Evolutionary conservation across 2,888 invertebrate genomes (phyloP).

Genomic region (Neoscelio sp.): DNA sequence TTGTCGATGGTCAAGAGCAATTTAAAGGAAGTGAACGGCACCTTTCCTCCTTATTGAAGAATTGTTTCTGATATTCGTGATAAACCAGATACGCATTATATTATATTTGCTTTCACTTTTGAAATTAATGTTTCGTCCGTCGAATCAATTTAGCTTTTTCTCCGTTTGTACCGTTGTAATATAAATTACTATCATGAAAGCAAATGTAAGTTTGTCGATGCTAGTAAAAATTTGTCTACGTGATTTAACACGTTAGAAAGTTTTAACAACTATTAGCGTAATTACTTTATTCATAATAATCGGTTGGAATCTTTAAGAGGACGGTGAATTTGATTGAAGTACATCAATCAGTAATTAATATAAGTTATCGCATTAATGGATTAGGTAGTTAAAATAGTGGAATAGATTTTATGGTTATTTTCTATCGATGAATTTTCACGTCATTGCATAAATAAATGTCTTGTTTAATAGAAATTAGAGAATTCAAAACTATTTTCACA

Average conservation of each 20-base stretch:
- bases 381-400: too few relatives aligned
- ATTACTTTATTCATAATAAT: conserved; percentile 21
- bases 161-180: not conserved
- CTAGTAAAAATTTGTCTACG: conserved; percentile 2
- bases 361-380: too few relatives aligned
- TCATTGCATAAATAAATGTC: too few relatives aligned
- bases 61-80: conserved; percentile 18
- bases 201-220: conserved; percentile 24
- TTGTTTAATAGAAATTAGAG: too few relatives aligned
- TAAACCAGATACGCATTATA: conserved; percentile 4
- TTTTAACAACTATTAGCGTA: not conserved
- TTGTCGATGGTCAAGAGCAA: conserved; percentile 18
- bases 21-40: conserved; percentile 3
- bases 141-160: conserved; percentile 12
- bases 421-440: too few relatives aligned
- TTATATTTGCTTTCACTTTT: conserved; percentile 29
- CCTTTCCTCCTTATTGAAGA: conserved; percentile 5
- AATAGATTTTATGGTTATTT: too few relatives aligned
- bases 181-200: conserved; percentile 33
- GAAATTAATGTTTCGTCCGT: conserved; percentile 16
- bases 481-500: too few relatives aligned
- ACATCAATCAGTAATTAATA: too few relatives aligned
- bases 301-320: too few relatives aligned
- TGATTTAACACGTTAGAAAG: conserved; percentile 33
- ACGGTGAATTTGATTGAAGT: too few relatives aligned